phyloP scores from a whole-genome alignment of 1,140 invertebrate species.

The Zaprionus kolodkinae region DNA sequence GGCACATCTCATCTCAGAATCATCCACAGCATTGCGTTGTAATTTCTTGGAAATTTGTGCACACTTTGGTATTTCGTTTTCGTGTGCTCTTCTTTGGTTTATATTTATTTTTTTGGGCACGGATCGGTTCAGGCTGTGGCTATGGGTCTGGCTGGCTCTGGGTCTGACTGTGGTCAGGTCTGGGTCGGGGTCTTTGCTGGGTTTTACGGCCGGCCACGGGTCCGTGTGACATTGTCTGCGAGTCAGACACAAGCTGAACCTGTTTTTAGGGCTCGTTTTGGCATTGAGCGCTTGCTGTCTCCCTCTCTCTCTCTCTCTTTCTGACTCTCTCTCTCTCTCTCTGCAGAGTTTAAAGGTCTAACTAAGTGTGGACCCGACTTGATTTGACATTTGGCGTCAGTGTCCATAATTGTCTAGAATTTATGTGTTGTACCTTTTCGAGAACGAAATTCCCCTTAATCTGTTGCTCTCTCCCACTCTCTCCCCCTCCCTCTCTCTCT shows the following conservation, averaged over 20 bases:
- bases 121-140: neutral
- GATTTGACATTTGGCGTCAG: conserved; percentile 83
- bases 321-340: conserved; percentile 12
- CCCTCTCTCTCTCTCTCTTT: conserved; percentile 5
- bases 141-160: conserved; percentile 19
- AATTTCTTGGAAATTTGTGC: conserved; percentile 83
- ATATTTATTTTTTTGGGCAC: conserved; percentile 4
- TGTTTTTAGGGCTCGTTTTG: conserved; percentile 82
- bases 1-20: conserved; percentile 17
- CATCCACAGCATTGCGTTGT: conserved; percentile 64
- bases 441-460: conserved; percentile 65
- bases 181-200: conserved; percentile 9
- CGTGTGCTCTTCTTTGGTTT: conserved; percentile 60
- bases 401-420: conserved; percentile 83
- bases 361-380: conserved; percentile 77
- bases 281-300: conserved; percentile 53
- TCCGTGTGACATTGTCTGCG: conserved; percentile 76
- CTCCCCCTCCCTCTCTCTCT: neutral
- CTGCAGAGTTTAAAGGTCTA: conserved; percentile 75
- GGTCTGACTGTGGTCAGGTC: neutral
- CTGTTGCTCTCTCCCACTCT: conserved; percentile 32
- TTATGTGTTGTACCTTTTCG: conserved; percentile 80
- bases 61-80: conserved; percentile 82
- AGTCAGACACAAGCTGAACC: conserved; percentile 70
- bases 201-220: conserved; percentile 67